A percentile compares a stretch with the other conserved stretches of the same genome.
Evolutionary conservation across 2,113 vertebrate genomes (phyloP).

Genomic region (Cochlearius cochlearius): DNA sequence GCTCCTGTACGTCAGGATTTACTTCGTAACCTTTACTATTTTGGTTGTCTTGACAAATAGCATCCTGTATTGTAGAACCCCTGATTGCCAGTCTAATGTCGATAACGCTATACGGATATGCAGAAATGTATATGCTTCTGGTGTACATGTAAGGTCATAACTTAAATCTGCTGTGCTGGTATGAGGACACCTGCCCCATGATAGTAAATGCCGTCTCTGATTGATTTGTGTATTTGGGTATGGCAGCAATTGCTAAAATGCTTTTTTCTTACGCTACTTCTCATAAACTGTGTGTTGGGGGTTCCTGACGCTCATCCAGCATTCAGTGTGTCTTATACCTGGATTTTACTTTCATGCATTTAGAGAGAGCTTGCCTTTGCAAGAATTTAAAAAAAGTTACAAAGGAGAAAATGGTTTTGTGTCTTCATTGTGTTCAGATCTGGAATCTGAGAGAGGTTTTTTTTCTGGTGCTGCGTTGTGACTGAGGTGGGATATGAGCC

Average conservation of each 20-base stretch:
- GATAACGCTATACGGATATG: rapidly evolving
- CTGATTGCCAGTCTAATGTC: not conserved
- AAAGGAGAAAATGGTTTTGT: not conserved
- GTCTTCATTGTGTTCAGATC: not conserved
- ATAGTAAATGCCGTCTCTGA: not conserved
- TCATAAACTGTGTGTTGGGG: not conserved
- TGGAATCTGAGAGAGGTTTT: not conserved
- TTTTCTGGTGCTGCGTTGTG: not conserved
- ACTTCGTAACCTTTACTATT: not conserved
- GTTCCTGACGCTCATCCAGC: not conserved
- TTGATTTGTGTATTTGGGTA: not conserved
- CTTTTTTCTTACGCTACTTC: not conserved
- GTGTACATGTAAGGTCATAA: rapidly evolving
- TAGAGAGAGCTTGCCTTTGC: not conserved
- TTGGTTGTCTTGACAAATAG: not conserved
- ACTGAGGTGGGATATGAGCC: not conserved
- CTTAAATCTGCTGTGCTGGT: not conserved
- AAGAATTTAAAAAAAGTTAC: not conserved
- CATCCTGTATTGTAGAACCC: not conserved
- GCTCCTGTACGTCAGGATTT: not conserved
- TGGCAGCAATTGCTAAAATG: not conserved
- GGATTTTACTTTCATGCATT: not conserved
- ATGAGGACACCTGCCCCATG: not conserved
- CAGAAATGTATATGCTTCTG: rapidly evolving
- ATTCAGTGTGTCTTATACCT: not conserved